Conservation (phyloP, 2,113 vertebrate genomes). For the Sturnus vulgaris region DNA sequence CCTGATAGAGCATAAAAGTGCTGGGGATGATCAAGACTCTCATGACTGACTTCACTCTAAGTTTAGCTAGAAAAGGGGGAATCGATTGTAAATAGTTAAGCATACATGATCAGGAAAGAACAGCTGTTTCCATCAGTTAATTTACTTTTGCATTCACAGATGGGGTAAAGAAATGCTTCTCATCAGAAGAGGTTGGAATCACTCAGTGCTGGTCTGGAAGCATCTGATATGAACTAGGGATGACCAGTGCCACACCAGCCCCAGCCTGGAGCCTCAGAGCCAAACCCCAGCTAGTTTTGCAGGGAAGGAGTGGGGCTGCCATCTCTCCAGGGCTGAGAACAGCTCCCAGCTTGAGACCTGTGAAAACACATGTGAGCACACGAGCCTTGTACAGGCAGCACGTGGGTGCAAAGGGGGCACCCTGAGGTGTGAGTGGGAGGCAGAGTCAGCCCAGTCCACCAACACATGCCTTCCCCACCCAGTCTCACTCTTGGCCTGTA, state of each 20-base stretch:
- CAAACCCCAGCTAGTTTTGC: not conserved
- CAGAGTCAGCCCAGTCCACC: not conserved
- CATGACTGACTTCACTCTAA: not conserved
- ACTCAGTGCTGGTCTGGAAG: not conserved
- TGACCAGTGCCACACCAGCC: not conserved
- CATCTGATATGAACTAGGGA: not conserved
- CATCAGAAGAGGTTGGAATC: not conserved
- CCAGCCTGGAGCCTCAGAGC: rapidly evolving
- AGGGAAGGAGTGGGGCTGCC: not conserved
- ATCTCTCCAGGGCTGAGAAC: not conserved
- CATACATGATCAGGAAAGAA: not conserved
- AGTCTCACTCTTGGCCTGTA: not conserved
- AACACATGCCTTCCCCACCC: rapidly evolving
- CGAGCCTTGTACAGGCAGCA: not conserved
- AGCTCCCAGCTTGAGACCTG: not conserved
- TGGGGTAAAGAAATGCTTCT: not conserved
- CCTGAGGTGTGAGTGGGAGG: rapidly evolving
- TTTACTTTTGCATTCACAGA: not conserved
- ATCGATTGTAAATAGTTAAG: not conserved
- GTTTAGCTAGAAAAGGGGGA: not conserved
- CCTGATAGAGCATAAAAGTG: rapidly evolving
- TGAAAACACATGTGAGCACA: rapidly evolving
- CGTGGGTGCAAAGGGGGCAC: not conserved
- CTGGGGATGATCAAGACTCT: not conserved
- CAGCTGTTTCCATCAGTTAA: not conserved